Conservation (phyloP, 2,888 invertebrate genomes). For the Cabera pusaria region DNA sequence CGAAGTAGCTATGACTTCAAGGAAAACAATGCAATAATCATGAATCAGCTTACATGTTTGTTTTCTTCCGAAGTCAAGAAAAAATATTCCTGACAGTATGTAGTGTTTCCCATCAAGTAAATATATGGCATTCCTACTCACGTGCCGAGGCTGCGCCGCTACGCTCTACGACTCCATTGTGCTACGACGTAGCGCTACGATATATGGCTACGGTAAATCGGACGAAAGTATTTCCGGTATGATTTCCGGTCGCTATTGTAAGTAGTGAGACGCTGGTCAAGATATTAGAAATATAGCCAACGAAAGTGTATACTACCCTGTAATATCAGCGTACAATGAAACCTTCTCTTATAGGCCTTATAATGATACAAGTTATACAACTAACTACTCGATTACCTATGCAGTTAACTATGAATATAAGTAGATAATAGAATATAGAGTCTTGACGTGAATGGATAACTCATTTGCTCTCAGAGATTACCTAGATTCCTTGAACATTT, state of each 20-base stretch:
- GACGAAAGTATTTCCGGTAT: slow-evolving; percentile 44
- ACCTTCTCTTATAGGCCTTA: no score
- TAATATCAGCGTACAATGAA: no score
- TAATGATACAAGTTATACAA: no score
- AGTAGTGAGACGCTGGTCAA: not conserved
- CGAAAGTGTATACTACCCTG: no score
- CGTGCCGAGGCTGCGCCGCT: slow-evolving; percentile 34
- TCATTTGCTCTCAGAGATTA: no score
- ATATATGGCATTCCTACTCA: slow-evolving; percentile 13
- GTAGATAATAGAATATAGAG: no score
- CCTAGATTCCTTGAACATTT: no score
- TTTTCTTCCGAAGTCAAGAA: slow-evolving; percentile 32
- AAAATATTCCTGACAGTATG: slow-evolving; percentile 14
- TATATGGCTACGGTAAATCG: slow-evolving; percentile 46
- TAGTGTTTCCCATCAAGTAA: slow-evolving; percentile 33
- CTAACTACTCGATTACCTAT: no score
- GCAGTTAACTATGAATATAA: no score
- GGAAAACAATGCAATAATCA: slow-evolving; percentile 2
- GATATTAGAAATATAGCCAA: no score
- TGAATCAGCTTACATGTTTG: slow-evolving; percentile 34
- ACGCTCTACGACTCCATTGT: slow-evolving; percentile 48
- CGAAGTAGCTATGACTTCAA: not conserved
- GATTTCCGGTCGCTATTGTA: slow-evolving; percentile 4
- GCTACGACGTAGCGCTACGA: slow-evolving; percentile 52
- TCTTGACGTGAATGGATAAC: no score